Evolutionary conservation across 2,888 invertebrate species (phyloP).

Genomic region (Xestoiulus laeticollis): DNA sequence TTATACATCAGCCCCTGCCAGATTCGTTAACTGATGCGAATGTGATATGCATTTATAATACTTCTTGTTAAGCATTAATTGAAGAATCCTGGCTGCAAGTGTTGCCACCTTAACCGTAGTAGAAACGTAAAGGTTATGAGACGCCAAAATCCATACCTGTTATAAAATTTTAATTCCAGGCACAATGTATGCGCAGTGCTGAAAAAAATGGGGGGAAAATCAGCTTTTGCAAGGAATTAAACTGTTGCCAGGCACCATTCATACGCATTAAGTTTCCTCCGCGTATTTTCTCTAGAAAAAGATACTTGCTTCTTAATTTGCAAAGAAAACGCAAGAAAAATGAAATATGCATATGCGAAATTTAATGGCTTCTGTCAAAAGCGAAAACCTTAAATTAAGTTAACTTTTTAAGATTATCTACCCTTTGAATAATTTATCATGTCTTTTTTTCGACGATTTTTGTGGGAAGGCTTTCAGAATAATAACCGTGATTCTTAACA

Average conservation of each 20-base stretch:
- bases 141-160: neutral
- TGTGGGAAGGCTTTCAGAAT: neutral
- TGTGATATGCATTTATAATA: neutral
- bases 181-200: neutral
- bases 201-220: neutral
- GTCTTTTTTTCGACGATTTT: neutral
- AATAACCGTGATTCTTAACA: neutral
- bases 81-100: neutral
- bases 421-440: slow-evolving; percentile 22
- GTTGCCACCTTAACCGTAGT: neutral
- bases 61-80: neutral
- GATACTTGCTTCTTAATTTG: slow-evolving; percentile 10
- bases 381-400: slow-evolving; percentile 21
- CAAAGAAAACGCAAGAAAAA: neutral
- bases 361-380: slow-evolving; percentile 21
- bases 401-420: slow-evolving; percentile 15
- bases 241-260: neutral
- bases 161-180: slow-evolving; percentile 5
- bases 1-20: neutral
- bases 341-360: slow-evolving; percentile 8
- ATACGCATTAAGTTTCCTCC: neutral
- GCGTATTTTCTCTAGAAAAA: neutral
- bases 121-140: neutral
- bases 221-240: neutral
- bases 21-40: neutral